Percentiles rank a stretch among this genome's conserved stretches.
These are phyloP conservation scores for Hetaerina titia DNA, from an alignment of 2,888 invertebrate species.

Conservation along the genomic window DNA sequence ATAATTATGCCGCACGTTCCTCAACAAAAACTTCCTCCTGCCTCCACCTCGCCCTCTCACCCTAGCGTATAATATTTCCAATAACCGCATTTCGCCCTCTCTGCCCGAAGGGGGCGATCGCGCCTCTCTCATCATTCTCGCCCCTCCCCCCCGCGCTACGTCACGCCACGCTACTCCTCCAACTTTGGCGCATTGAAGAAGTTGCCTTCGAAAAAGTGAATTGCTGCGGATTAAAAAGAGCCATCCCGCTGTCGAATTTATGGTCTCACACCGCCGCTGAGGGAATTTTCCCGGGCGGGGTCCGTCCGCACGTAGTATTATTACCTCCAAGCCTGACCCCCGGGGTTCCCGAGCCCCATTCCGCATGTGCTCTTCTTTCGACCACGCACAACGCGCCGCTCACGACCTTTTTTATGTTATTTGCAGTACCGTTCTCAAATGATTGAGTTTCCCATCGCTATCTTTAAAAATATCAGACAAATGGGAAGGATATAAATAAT, in stretches of 20 bases:
- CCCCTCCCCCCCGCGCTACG: background rate
- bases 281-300: background rate
- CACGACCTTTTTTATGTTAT: too few relatives aligned
- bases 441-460: too few relatives aligned
- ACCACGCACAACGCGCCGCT: too few relatives aligned
- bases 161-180: background rate
- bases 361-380: too few relatives aligned
- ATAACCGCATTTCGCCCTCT: background rate
- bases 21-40: background rate
- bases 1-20: background rate
- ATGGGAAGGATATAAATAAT: too few relatives aligned
- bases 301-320: background rate
- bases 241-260: background rate
- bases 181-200: background rate
- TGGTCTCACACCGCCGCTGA: background rate
- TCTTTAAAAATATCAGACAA: too few relatives aligned
- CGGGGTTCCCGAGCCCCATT: too few relatives aligned
- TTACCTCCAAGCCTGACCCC: too few relatives aligned
- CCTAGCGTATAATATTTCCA: background rate
- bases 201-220: background rate
- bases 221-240: background rate
- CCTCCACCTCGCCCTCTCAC: background rate
- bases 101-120: background rate
- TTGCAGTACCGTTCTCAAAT: too few relatives aligned
- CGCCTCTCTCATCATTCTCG: background rate